phyloP scores from a whole-genome alignment of 2,888 invertebrate species.

The Eurois occulta region DNA sequence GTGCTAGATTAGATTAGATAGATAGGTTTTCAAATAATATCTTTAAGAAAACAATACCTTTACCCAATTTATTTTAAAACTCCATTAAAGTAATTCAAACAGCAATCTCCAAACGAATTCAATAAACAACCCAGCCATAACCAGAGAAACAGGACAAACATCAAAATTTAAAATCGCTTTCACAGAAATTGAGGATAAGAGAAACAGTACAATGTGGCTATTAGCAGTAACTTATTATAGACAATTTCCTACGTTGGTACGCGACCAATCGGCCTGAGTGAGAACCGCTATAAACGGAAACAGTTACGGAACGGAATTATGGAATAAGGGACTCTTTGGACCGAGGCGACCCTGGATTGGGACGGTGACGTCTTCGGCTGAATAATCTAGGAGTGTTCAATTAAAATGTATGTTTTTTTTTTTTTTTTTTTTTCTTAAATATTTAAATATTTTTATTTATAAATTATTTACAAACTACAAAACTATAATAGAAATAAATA shows the following conservation, averaged over 20 bases:
- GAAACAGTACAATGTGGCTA: slow-evolving; percentile 78
- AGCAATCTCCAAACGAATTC: slow-evolving; percentile 59
- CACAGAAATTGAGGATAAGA: slow-evolving; percentile 77
- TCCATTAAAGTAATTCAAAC: slow-evolving; percentile 55
- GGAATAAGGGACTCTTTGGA: slow-evolving; percentile 72
- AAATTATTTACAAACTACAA: no score
- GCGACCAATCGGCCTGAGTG: slow-evolving; percentile 86
- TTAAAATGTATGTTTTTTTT: slow-evolving; percentile 11
- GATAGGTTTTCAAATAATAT: background rate
- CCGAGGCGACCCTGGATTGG: slow-evolving; percentile 67
- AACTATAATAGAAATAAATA: no score
- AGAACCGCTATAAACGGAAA: slow-evolving; percentile 84
- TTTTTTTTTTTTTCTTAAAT: no score
- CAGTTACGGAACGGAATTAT: slow-evolving; percentile 80
- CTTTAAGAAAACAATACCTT: slow-evolving; percentile 18
- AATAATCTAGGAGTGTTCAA: slow-evolving; percentile 42
- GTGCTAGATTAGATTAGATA: background rate
- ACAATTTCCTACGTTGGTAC: slow-evolving; percentile 83
- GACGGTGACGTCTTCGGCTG: slow-evolving; percentile 49
- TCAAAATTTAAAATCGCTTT: slow-evolving; percentile 80
- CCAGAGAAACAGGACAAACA: slow-evolving; percentile 69
- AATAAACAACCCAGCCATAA: slow-evolving; percentile 61
- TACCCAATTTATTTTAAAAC: slow-evolving; percentile 28
- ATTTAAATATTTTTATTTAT: no score
- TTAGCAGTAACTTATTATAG: slow-evolving; percentile 84